phyloP scores from a whole-genome alignment of 2,888 invertebrate genomes.

The Drosophila longiperda region DNA sequence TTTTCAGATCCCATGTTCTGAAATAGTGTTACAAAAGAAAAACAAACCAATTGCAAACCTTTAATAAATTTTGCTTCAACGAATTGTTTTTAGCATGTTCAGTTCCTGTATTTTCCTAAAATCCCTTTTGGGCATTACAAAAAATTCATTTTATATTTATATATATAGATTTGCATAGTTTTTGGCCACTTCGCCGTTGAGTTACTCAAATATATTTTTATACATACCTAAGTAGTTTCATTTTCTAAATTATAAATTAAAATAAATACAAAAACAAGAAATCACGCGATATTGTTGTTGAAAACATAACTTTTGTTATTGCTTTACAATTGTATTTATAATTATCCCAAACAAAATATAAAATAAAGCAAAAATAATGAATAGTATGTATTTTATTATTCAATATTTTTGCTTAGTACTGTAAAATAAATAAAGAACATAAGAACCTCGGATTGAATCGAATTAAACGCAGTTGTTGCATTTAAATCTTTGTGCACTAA shows the following conservation, averaged over 20 bases:
- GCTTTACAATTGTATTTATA: constrained; percentile 59
- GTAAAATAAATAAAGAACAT: constrained; percentile 28
- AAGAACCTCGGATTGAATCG: constrained; percentile 23
- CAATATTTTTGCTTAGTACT: not conserved
- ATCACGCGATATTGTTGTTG: constrained; percentile 47
- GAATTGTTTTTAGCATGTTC: constrained; percentile 64
- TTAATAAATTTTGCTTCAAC: constrained; percentile 33
- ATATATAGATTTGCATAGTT: constrained; percentile 29
- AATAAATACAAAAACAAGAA: constrained; percentile 26
- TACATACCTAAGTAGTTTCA: constrained; percentile 26
- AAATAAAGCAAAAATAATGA: constrained; percentile 23
- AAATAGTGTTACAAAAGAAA: constrained; percentile 68
- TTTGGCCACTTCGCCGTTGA: constrained; percentile 26
- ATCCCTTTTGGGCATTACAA: constrained; percentile 38
- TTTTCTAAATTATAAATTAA: constrained; percentile 14
- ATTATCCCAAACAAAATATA: constrained; percentile 41
- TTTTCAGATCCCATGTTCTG: constrained; percentile 46
- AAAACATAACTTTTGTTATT: constrained; percentile 47
- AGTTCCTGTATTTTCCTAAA: constrained; percentile 49
- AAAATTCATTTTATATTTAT: constrained; percentile 47
- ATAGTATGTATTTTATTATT: constrained; percentile 1
- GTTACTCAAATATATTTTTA: constrained; percentile 55
- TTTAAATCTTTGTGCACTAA: constrained; percentile 55
- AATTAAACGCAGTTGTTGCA: constrained; percentile 57
- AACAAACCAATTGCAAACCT: constrained; percentile 37